phyloP scores from a whole-genome alignment of 35 echinoderm and acorn worm species.

The Anneissia japonica region DNA sequence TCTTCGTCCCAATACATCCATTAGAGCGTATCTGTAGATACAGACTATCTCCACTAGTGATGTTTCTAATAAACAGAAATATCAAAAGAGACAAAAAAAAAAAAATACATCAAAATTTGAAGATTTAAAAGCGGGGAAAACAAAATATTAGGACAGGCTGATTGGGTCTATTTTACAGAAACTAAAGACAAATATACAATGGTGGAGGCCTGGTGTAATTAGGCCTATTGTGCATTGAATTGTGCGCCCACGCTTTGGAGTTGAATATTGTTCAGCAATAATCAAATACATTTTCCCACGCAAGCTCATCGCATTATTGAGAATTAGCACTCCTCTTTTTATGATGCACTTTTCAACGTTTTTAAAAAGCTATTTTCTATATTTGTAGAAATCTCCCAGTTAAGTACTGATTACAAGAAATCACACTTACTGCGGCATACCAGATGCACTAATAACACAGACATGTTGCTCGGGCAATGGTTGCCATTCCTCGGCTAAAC shows the following conservation, averaged over 20 bases:
- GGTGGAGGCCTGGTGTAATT: no score
- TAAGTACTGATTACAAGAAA: no score
- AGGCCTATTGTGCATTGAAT: no score
- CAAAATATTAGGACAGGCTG: background rate
- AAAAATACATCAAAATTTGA: background rate
- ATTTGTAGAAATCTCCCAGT: no score
- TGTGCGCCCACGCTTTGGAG: no score
- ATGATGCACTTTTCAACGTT: no score
- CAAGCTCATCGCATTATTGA: no score
- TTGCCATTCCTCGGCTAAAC: conserved; percentile 49
- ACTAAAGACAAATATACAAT: background rate
- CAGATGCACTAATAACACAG: conserved; percentile 20
- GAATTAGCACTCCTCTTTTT: no score
- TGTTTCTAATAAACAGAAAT: conserved; percentile 3
- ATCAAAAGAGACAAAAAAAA: background rate
- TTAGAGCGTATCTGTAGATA: conserved; percentile 12
- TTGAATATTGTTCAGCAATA: no score
- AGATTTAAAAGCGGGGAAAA: background rate
- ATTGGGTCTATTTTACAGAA: background rate
- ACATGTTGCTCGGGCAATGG: conserved; percentile 57
- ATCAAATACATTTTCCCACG: no score
- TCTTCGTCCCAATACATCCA: conserved; percentile 14
- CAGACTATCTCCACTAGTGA: background rate
- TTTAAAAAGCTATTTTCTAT: no score
- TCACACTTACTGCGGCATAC: conserved; percentile 48